A percentile compares a stretch with the other conserved stretches of the same genome.
Evolutionary conservation across 2,113 vertebrate species (phyloP).

Genomic region (Myotis brandtii): DNA sequence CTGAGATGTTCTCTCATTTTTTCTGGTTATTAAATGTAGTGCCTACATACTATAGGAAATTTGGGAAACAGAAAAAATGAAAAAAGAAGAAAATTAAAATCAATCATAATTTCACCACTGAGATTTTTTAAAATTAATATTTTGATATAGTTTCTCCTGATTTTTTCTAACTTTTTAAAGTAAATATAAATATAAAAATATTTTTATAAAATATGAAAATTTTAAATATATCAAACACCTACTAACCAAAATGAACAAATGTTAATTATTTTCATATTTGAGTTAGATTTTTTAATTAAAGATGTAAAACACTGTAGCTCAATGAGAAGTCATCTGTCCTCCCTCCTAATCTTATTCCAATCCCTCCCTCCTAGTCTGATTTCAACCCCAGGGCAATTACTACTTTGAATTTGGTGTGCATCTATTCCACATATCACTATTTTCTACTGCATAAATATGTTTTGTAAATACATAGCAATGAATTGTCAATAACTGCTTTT

Average conservation of each 20-base stretch:
- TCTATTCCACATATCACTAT: background rate
- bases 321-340: background rate
- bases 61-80: background rate
- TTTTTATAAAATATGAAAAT: background rate
- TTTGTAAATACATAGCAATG: background rate
- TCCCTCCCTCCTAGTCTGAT: background rate
- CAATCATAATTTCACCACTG: background rate
- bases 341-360: background rate
- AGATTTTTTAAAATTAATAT: background rate
- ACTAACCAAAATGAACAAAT: background rate
- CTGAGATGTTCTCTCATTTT: background rate
- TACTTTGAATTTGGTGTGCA: background rate
- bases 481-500: background rate
- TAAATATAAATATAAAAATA: background rate
- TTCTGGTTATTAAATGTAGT: background rate
- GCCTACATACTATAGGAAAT: background rate
- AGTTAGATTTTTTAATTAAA: background rate
- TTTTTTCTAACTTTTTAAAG: background rate
- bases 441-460: background rate
- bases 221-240: background rate
- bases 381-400: background rate
- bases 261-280: background rate
- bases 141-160: background rate
- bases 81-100: constrained; percentile 10
- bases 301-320: background rate